Conservation (phyloP, 2,797 vertebrate species). For the Rhinatrema bivittatum region DNA sequence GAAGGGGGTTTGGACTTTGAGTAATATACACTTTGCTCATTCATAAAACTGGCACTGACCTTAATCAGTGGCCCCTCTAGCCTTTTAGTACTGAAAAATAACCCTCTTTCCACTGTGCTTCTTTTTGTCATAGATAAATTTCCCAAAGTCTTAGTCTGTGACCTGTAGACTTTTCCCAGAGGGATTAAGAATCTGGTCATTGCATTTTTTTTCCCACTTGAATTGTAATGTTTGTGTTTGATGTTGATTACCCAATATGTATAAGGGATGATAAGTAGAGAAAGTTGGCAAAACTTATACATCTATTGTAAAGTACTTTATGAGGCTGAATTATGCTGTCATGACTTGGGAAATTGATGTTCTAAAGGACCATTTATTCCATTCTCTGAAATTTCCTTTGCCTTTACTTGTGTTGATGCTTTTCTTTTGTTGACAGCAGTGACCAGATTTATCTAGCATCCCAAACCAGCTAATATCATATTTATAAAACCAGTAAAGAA, state of each 20-base stretch:
- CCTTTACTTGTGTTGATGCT: too few species aligned
- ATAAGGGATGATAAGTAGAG: too few species aligned
- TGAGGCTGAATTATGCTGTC: too few species aligned
- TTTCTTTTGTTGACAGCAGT: too few species aligned
- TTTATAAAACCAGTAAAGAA: too few species aligned
- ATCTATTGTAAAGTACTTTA: too few species aligned
- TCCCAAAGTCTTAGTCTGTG: conserved; percentile 11
- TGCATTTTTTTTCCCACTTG: conserved; percentile 1
- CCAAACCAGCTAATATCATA: too few species aligned
- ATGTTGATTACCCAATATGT: background rate
- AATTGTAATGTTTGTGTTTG: conserved; percentile 10
- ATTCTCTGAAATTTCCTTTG: too few species aligned
- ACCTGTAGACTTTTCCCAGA: background rate
- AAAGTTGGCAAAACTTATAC: too few species aligned
- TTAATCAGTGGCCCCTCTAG: conserved; percentile 29
- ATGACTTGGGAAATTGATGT: too few species aligned
- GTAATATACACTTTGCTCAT: conserved; percentile 17
- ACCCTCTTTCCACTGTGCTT: conserved; percentile 1
- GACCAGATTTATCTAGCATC: too few species aligned
- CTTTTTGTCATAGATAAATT: conserved; percentile 14
- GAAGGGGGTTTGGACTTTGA: conserved; percentile 1
- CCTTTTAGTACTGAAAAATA: conserved; percentile 21
- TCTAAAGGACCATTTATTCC: too few species aligned
- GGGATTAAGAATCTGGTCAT: conserved; percentile 6
- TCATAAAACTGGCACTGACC: conserved; percentile 33